A percentile compares a stretch with the other conserved stretches of the same genome.
Conservation (phyloP, 2,113 vertebrate genomes). For the Cyprinodon tularosa region DNA sequence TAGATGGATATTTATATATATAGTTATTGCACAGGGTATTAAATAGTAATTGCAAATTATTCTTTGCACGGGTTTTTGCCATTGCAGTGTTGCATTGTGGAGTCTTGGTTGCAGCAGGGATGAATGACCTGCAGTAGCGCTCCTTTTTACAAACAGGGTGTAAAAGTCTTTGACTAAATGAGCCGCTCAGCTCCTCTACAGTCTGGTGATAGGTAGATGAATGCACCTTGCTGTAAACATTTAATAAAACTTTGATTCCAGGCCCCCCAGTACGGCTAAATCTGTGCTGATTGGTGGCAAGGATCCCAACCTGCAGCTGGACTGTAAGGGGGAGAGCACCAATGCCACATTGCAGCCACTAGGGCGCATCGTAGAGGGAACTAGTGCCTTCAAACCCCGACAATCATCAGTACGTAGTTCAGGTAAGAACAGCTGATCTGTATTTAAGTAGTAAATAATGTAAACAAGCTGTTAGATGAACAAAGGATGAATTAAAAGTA, state of each 20-base stretch:
- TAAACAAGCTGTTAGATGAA: not conserved
- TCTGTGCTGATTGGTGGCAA: slow-evolving; percentile 85
- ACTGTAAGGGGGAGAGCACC: slow-evolving; percentile 92
- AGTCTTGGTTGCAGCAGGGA: too few relatives aligned
- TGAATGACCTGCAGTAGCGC: too few relatives aligned
- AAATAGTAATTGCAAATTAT: too few relatives aligned
- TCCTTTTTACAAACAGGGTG: too few relatives aligned
- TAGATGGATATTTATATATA: too few relatives aligned
- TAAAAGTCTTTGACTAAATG: too few relatives aligned
- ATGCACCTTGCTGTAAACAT: not conserved
- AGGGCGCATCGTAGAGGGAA: slow-evolving; percentile 46
- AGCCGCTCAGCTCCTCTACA: too few relatives aligned
- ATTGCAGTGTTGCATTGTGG: too few relatives aligned
- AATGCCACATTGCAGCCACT: slow-evolving; percentile 53
- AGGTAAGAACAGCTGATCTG: slow-evolving; percentile 32
- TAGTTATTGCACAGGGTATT: too few relatives aligned
- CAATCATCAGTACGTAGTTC: slow-evolving; percentile 48
- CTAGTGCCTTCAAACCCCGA: slow-evolving; percentile 26
- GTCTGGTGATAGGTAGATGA: too few relatives aligned
- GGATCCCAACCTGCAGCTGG: slow-evolving; percentile 91
- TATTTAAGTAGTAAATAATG: not conserved
- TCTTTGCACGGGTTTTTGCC: too few relatives aligned
- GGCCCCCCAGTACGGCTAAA: slow-evolving; percentile 87
- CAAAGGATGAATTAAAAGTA: not conserved
- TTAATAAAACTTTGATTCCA: slow-evolving; percentile 16